Conservation (phyloP, 92 coral and sea anemone species). For the Palythoa grandiflora region DNA sequence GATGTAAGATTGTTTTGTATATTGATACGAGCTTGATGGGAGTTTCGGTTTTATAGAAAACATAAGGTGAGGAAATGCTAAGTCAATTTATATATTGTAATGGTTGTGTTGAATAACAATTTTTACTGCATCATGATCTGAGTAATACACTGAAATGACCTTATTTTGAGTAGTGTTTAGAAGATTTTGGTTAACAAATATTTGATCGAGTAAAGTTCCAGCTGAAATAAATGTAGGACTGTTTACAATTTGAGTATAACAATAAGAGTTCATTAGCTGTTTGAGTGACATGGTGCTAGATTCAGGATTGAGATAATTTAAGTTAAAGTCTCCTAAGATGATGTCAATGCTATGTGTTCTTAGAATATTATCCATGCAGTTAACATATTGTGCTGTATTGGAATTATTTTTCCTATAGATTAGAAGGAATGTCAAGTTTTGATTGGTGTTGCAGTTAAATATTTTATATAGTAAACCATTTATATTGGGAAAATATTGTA, state of each 20-base stretch:
- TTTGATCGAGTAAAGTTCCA: conserved; percentile 60
- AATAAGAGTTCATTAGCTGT: conserved; percentile 10
- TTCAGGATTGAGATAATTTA: conserved; percentile 46
- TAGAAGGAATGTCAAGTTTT: conserved; percentile 47
- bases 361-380: conserved; percentile 30
- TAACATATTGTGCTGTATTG: conserved; percentile 35
- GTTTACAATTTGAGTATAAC: conserved; percentile 56
- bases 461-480: conserved; percentile 39
- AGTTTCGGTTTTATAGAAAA: conserved; percentile 12
- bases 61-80: conserved; percentile 9
- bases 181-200: conserved; percentile 46
- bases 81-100: conserved; percentile 16
- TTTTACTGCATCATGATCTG: conserved; percentile 55
- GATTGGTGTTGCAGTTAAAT: conserved; percentile 14
- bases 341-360: conserved; percentile 8
- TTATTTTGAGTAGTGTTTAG: conserved; percentile 32
- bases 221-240: conserved; percentile 56
- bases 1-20: conserved; percentile 8
- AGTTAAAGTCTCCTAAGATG: conserved; percentile 54
- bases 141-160: conserved; percentile 53
- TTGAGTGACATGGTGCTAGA: conserved; percentile 23
- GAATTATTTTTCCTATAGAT: conserved; percentile 54
- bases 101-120: conserved; percentile 15
- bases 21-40: conserved; percentile 15
- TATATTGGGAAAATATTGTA: conserved; percentile 57